Base-by-base conservation (phyloP, 2,888 invertebrate species). In the Onthophagus sagittarius region DNA sequence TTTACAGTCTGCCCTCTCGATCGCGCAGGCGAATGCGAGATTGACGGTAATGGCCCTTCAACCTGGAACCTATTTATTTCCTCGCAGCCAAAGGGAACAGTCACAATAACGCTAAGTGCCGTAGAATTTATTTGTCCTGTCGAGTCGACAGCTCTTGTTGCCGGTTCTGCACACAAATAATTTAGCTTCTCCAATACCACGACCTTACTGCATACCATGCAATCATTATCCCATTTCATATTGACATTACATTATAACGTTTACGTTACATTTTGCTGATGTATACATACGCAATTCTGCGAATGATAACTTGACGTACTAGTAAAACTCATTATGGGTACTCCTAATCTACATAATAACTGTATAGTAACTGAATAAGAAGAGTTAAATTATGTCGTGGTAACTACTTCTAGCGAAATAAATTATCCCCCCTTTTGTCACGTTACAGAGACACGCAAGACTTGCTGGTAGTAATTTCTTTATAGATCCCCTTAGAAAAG, bases 41-140 rank as follows among this genome's bases (percentile, higher is more conserved):
- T 71, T 71, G 71, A 71, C 62, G 71, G 15, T 62, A 71, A 62
- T 53, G 62, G 15, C 31, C 62, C 62, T 62, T 39, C 62, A 62
- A 71, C 31, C 62, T 62, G 23, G 62, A 15, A 62, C 23, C 31
- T 67, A 71, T 62, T 23, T 62, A 62, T 62, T 71, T 62, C 9
- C n/a, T 15, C 15, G 14, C 9, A 62, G 62, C 11, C 13, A 32
- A 71, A 53, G 71, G 23, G 71, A 62, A 71, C 62, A 62, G 31
- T 71, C 53, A 70, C 23, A 70, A 70, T 62, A 71, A 62, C 62
- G 53, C 23, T n/a, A 62, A 15, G 70, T 23, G 15, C 62, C 31
- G 14, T 62, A 15, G 62, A 71, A 71, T 71, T 71, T 62, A 71
- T 71, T 62, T 71, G 62, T 53, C 62, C 23, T 15, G 31, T 9